phyloP scores from a whole-genome alignment of 2,888 invertebrate species.

The Zhuqinia jingwanae region DNA sequence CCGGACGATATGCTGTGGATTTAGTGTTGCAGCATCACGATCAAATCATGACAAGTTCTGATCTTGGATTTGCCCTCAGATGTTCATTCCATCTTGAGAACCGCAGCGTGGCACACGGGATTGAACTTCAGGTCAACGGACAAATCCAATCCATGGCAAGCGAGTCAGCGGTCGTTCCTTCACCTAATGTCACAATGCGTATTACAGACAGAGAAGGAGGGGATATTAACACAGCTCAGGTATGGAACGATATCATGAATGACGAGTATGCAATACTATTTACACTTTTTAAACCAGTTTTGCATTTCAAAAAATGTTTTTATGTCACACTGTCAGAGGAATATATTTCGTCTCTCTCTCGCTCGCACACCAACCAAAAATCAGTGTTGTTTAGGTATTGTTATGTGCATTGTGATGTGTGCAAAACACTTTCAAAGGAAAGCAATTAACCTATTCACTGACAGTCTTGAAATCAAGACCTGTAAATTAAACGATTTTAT shows the following conservation, averaged over 20 bases:
- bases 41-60: constrained; percentile 82
- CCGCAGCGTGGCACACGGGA: constrained; percentile 81
- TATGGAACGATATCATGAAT: constrained; percentile 47
- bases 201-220: constrained; percentile 81
- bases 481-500: constrained; percentile 65
- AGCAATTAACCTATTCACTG: constrained; percentile 70
- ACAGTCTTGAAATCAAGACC: constrained; percentile 61
- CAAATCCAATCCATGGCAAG: constrained; percentile 80
- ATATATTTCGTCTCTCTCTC: no score
- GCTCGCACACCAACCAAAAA: constrained; percentile 13
- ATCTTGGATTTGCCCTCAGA: constrained; percentile 82
- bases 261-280: constrained; percentile 31
- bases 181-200: constrained; percentile 82
- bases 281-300: constrained; percentile 63
- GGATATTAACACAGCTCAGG: constrained; percentile 81
- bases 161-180: constrained; percentile 81
- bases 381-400: not conserved
- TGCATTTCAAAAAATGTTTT: constrained; percentile 13
- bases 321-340: constrained; percentile 42
- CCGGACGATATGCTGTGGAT: constrained; percentile 81
- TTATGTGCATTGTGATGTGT: constrained; percentile 15
- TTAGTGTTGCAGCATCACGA: constrained; percentile 82
- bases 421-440: constrained; percentile 36
- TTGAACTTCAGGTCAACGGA: constrained; percentile 80
- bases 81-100: constrained; percentile 82